Evolutionary conservation across 1,140 invertebrate species (phyloP).

Genomic region (Potamilus streckersoni): DNA sequence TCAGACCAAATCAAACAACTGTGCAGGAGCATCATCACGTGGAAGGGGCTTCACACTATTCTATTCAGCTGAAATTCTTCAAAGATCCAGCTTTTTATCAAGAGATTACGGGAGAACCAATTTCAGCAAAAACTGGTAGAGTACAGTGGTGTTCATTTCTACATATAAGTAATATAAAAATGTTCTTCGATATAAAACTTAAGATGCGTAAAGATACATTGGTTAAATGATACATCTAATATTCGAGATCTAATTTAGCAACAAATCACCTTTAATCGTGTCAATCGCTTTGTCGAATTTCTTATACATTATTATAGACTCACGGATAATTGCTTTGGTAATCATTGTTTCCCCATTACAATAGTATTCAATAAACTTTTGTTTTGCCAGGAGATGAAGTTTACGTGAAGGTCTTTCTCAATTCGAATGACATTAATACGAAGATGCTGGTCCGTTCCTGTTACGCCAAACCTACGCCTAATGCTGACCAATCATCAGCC

Average conservation of each 20-base stretch:
- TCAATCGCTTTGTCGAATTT: too few relatives aligned
- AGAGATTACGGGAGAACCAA: conserved; percentile 20
- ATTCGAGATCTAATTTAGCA: too few relatives aligned
- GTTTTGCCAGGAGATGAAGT: conserved; percentile 16
- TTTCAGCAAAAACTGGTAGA: conserved; percentile 23
- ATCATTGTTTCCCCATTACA: too few relatives aligned
- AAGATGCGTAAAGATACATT: too few relatives aligned
- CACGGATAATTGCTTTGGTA: too few relatives aligned
- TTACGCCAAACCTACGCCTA: conserved; percentile 12
- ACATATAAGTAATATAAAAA: too few relatives aligned
- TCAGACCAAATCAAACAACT: conserved; percentile 19
- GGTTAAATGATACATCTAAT: too few relatives aligned
- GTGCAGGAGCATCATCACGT: conserved; percentile 7
- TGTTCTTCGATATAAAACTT: too few relatives aligned
- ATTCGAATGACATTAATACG: conserved; percentile 18
- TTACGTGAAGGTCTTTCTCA: conserved; percentile 12
- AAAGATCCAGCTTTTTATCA: conserved; percentile 17
- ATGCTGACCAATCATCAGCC: not conserved
- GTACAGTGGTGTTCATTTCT: not conserved
- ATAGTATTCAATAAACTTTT: not conserved
- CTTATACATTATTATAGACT: too few relatives aligned
- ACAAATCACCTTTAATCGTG: too few relatives aligned
- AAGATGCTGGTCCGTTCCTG: conserved; percentile 28
- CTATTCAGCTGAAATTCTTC: conserved; percentile 12
- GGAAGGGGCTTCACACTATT: conserved; percentile 10